Percentiles rank a stretch among this genome's conserved stretches.
Conservation (phyloP, 2,888 invertebrate genomes). For the Autographa pulchrina region DNA sequence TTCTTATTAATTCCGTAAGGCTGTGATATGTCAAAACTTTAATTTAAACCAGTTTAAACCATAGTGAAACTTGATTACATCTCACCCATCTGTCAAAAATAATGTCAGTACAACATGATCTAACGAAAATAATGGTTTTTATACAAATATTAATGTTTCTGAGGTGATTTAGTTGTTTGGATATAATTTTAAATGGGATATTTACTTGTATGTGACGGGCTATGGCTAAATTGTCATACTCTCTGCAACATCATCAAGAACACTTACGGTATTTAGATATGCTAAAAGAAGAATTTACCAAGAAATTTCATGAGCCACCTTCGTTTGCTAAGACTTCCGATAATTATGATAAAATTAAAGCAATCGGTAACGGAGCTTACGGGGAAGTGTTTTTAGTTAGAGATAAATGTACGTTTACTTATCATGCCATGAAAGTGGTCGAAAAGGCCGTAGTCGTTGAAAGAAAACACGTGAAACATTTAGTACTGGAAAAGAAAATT, state of each 20-base stretch:
- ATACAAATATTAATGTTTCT: constrained; percentile 62
- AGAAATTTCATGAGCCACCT: constrained; percentile 63
- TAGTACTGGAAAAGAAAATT: constrained; percentile 96
- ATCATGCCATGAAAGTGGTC: constrained; percentile 96
- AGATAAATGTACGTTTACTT: constrained; percentile 90
- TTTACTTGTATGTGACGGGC: constrained; percentile 58
- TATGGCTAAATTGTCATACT: constrained; percentile 76
- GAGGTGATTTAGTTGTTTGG: constrained; percentile 56
- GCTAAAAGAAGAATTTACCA: constrained; percentile 77
- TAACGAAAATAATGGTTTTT: constrained; percentile 55
- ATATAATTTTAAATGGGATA: constrained; percentile 68
- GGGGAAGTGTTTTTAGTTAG: constrained; percentile 94
- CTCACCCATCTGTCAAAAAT: constrained; percentile 6
- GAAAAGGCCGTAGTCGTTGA: constrained; percentile 96
- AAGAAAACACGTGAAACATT: constrained; percentile 96
- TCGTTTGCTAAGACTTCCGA: constrained; percentile 66
- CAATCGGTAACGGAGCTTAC: constrained; percentile 96
- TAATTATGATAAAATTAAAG: constrained; percentile 93
- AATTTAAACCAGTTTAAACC: background rate
- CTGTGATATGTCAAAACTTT: background rate
- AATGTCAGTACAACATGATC: constrained; percentile 34
- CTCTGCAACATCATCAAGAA: constrained; percentile 75
- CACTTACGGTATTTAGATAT: constrained; percentile 77
- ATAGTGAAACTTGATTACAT: background rate
- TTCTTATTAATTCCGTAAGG: background rate